Conservation (phyloP, 2,113 vertebrate species). For the Cinclus mexicanus region DNA sequence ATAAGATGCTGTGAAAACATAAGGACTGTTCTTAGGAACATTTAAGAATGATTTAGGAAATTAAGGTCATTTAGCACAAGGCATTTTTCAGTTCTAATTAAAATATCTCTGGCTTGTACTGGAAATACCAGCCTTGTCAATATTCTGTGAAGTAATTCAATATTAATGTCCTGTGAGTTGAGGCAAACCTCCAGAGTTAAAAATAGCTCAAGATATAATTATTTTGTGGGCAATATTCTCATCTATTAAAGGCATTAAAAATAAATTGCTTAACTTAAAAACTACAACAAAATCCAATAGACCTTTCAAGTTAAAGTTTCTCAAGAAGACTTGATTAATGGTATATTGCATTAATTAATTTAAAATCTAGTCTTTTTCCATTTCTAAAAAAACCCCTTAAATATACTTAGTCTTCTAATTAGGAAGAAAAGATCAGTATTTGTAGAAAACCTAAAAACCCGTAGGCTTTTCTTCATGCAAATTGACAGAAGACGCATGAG, state of each 20-base stretch:
- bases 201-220: background rate
- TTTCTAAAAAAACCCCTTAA: background rate
- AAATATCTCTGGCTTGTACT: background rate
- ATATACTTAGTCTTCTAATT: background rate
- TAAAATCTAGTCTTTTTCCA: background rate
- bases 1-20: background rate
- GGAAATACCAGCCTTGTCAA: background rate
- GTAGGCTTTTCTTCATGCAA: background rate
- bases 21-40: background rate
- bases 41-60: background rate
- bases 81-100: background rate
- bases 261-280: conserved; percentile 12
- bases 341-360: background rate
- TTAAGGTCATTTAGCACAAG: background rate
- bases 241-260: background rate
- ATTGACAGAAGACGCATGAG: background rate
- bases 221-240: background rate
- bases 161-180: background rate
- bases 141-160: background rate
- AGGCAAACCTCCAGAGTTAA: background rate
- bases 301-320: background rate
- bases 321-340: background rate
- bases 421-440: background rate
- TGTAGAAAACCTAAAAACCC: background rate
- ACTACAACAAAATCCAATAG: background rate